Conservation (phyloP, 2,888 invertebrate genomes). For the Conchocele bisecta region DNA sequence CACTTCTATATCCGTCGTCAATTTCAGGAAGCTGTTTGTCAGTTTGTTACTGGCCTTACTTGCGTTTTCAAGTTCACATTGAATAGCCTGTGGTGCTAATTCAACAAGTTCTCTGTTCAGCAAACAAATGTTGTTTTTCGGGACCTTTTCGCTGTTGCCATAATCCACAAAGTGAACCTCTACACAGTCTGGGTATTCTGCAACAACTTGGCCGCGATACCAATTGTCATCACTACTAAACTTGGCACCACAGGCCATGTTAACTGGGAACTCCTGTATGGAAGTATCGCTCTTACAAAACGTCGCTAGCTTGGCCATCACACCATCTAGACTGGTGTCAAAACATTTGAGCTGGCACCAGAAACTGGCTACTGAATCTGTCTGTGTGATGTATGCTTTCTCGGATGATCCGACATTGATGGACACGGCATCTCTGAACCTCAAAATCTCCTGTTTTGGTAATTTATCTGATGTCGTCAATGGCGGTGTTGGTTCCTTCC, state of each 20-base stretch:
- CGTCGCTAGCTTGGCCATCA: slow-evolving; percentile 65
- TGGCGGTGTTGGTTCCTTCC: slow-evolving; percentile 31
- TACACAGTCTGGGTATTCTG: slow-evolving; percentile 55
- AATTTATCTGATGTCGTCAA: neutral
- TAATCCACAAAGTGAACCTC: slow-evolving; percentile 80
- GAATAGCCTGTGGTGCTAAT: slow-evolving; percentile 71
- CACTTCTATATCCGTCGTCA: slow-evolving; percentile 49
- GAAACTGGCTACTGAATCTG: slow-evolving; percentile 69
- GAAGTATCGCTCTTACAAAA: slow-evolving; percentile 42
- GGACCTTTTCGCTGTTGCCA: slow-evolving; percentile 73
- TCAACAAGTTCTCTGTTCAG: slow-evolving; percentile 61
- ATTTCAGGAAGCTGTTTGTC: slow-evolving; percentile 49
- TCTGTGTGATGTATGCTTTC: slow-evolving; percentile 60
- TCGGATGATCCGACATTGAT: slow-evolving; percentile 45
- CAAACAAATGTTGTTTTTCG: slow-evolving; percentile 60
- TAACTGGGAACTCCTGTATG: slow-evolving; percentile 33
- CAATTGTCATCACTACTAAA: slow-evolving; percentile 74
- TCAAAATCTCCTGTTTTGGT: slow-evolving; percentile 1
- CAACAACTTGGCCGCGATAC: slow-evolving; percentile 74
- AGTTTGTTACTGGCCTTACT: slow-evolving; percentile 44
- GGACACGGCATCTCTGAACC: slow-evolving; percentile 13
- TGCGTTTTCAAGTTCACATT: slow-evolving; percentile 61
- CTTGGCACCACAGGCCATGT: slow-evolving; percentile 68
- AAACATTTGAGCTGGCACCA: slow-evolving; percentile 64
- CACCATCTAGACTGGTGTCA: slow-evolving; percentile 53